Base-by-base conservation (phyloP, 2,797 vertebrate species). In the Halcyon leucocephala region DNA sequence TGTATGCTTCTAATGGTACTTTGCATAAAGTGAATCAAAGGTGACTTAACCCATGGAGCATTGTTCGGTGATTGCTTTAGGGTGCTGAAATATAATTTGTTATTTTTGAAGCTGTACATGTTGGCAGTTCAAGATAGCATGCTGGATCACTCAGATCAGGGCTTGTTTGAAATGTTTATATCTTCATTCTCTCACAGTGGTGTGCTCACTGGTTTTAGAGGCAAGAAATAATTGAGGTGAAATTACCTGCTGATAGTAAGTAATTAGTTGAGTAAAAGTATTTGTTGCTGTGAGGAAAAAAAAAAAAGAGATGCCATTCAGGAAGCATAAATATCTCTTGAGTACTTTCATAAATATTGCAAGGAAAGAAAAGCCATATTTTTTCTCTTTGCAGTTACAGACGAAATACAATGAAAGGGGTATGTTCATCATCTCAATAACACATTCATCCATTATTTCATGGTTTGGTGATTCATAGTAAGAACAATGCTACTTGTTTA, bases 231-330 rank as follows among this genome's bases (percentile, higher is more conserved):
- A 86, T 90, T 73, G 66, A 86, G 46, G 41, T 10, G 28, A 82
- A 94, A 76, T 92, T 86, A 67, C 71, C 78, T 86, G 65, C 87
- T 92, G 82, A 37, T 94, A 87, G 39, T 82, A 74, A 16, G 22
- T 73, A 83, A 90, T 86, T 89, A 92, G 60, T 71, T 85, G 76
- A 91, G 65, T 81, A 74, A 82, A 87, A 82, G 26, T 89, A 73
- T 89, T 82, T 9, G 7, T 48, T 84, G 51, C 78, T 55, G 21
- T 79, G 84, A 69, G 48, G 33, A 14, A 48, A 48, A 48, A 26
- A 49, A 48, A 49, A 79, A 80, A 89, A 62, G 28, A 60, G 25
- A 79, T 79, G 25, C 39, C 3, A 0, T 73, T 95, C n/a, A 64
- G 8, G 4, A 89, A 60, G 48, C 58, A 79, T 42, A 82, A 62